Percentiles rank a stretch among this genome's conserved stretches.
These are phyloP conservation scores for Cassiopea xamachana DNA, from an alignment of 30 jellyfish, hydroid and myxozoan genomes.

Conservation along the genomic window DNA sequence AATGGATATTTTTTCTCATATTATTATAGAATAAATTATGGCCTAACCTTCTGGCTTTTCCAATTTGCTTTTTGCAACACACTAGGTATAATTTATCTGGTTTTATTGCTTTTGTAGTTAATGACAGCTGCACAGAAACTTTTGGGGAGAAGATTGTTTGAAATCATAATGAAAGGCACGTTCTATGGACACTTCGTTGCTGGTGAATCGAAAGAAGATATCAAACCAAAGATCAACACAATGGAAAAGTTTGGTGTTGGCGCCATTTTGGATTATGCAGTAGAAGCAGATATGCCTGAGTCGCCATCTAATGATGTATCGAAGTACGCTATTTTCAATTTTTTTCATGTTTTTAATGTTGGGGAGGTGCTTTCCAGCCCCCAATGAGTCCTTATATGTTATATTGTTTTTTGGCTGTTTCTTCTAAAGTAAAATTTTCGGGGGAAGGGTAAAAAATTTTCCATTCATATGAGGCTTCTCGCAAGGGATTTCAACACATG, in stretches of 20 bases:
- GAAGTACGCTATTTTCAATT: neutral
- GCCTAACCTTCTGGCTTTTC: no score
- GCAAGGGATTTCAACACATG: no score
- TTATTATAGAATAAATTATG: no score
- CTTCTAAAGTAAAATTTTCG: no score
- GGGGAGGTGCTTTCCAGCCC: no score
- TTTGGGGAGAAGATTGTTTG: constrained; percentile 84
- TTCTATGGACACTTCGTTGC: constrained; percentile 97
- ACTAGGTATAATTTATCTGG: neutral
- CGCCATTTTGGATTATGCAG: constrained; percentile 96
- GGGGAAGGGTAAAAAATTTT: no score
- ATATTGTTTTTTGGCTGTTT: no score
- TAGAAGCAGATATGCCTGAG: constrained; percentile 93
- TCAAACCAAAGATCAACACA: constrained; percentile 66
- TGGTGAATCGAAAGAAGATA: constrained; percentile 87
- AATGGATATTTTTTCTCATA: no score
- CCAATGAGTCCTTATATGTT: no score
- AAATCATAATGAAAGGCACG: constrained; percentile 71
- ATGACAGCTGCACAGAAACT: constrained; percentile 69
- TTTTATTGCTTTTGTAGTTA: constrained; percentile 50
- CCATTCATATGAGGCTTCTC: no score
- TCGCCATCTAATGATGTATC: neutral
- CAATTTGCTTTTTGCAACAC: no score
- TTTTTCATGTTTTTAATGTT: no score
- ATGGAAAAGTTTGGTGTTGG: constrained; percentile 94